phyloP scores from a whole-genome alignment of 2,888 invertebrate species.

The Ophion ventricosus region DNA sequence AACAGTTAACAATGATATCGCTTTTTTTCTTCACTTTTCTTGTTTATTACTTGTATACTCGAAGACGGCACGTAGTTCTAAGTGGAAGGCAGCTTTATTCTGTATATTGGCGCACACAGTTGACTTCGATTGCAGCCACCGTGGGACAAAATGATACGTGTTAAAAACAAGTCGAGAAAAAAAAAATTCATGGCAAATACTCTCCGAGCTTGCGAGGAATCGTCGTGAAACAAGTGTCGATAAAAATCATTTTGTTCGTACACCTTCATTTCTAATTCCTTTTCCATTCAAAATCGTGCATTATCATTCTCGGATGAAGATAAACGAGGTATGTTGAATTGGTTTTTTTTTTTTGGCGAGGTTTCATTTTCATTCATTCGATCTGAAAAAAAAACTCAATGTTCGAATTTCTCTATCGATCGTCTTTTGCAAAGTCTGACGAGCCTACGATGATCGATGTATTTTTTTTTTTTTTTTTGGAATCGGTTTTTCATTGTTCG shows the following conservation, averaged over 20 bases:
- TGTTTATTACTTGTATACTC: conserved; percentile 65
- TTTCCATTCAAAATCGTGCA: conserved; percentile 4
- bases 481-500: not conserved
- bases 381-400: conserved; percentile 15
- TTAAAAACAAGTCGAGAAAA: conserved; percentile 7
- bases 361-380: not conserved
- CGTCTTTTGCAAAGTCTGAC: not conserved
- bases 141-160: conserved; percentile 23
- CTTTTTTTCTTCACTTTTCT: conserved; percentile 43
- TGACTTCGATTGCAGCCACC: conserved; percentile 55
- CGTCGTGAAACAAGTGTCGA: conserved; percentile 26
- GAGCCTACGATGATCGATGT: conserved; percentile 2
- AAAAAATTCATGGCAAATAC: not conserved
- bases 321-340: conserved; percentile 35
- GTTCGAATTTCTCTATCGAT: conserved; percentile 2
- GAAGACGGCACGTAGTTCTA: conserved; percentile 68
- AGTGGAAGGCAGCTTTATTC: conserved; percentile 68
- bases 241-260: conserved; percentile 15
- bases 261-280: conserved; percentile 3
- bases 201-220: conserved; percentile 4
- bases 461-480: no score
- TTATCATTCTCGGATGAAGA: conserved; percentile 31
- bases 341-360: not conserved
- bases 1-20: conserved; percentile 56
- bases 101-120: conserved; percentile 57